Evolutionary conservation across 2,113 vertebrate genomes (phyloP).

Genomic region (Microcebus murinus): DNA sequence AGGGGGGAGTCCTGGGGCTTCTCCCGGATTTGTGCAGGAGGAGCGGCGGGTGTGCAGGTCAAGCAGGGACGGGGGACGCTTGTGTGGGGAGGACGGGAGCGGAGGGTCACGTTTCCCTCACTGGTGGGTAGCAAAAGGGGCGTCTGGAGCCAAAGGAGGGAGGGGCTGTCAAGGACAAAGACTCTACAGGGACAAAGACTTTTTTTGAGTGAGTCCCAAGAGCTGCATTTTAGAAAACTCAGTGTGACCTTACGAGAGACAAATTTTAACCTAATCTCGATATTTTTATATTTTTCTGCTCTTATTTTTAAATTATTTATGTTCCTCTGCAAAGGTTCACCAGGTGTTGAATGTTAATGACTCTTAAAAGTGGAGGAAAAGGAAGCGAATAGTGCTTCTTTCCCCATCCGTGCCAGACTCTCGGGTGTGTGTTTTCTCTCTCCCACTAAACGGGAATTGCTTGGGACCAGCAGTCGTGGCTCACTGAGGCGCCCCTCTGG

Average conservation of each 20-base stretch:
- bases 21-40: neutral
- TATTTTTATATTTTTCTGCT: neutral
- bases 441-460: neutral
- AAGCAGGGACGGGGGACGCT: too few relatives aligned
- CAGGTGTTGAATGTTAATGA: neutral
- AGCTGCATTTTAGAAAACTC: neutral
- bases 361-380: neutral
- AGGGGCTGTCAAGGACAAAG: neutral
- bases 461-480: rapidly evolving
- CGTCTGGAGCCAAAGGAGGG: neutral
- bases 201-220: neutral
- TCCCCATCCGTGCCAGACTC: neutral
- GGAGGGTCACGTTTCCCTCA: rapidly evolving
- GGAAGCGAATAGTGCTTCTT: neutral
- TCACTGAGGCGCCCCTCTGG: too few relatives aligned
- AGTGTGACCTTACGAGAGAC: neutral
- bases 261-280: neutral
- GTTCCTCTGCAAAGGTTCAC: neutral
- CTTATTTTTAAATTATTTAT: neutral
- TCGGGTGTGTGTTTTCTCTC: neutral
- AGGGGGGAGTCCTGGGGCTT: too few relatives aligned
- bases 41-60: rapidly evolving
- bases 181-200: neutral
- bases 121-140: neutral
- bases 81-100: rapidly evolving